Base-by-base conservation (phyloP, 1,140 invertebrate species). In the Callitettix versicolor region DNA sequence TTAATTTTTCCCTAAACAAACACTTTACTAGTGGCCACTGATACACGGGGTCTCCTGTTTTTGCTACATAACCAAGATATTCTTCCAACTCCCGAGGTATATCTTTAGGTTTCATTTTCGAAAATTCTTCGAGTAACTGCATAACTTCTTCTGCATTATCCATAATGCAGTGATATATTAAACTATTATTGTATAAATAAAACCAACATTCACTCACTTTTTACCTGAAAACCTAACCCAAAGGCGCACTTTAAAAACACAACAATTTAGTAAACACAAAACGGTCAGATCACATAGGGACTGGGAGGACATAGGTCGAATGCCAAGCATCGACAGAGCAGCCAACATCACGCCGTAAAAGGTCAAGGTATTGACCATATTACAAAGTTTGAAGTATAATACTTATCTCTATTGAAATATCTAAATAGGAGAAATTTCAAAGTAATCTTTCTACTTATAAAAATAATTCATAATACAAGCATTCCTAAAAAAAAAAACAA, bases 31-130 rank as follows among this genome's bases (percentile, higher is more conserved):
- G 73, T 18, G 83, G 71, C 94, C 94, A 97, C 60, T 92, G 91
- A 67, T 91, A 95, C 21, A 95, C 79, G 7, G 91, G 91, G 69
- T 96, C 90, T 50, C 94, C 94, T 53, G 91, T 95, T 72, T 88
- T 88, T 0, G 93, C 93, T 51, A 97, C 89, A 74, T 85, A 88
- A 59, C 79, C 79, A 43, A 97, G 73, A 70, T 95, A 95, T 33
- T 94, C 88, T 63, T 96, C 91, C 43, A 97, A 73, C 64, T 90
- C 81, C 50, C 82, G 76, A n/a, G 92, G 90, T 64, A 95, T 91
- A 61, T 84, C 85, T 64, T 84, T 79, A 1, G 82, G 79, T 62
- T 85, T 84, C 60, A 88, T 78, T 68, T 89, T 91, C 44, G 87
- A 81, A 67, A 91, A 93, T 63, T 90, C 87, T 68, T 89, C 86